phyloP scores from a whole-genome alignment of 1,140 invertebrate genomes.

The Cydia splendana region DNA sequence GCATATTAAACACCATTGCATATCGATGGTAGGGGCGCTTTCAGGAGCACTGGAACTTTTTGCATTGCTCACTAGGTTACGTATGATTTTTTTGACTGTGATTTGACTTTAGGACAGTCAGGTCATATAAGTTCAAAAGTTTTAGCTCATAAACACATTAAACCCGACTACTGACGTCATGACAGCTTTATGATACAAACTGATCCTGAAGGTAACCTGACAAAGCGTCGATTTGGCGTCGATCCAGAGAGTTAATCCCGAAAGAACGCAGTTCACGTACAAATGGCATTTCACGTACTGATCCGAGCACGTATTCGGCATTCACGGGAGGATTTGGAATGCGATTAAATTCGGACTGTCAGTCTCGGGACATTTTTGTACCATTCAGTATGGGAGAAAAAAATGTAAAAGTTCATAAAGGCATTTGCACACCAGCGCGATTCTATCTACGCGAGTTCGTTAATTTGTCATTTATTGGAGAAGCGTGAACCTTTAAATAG shows the following conservation, averaged over 20 bases:
- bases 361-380: neutral
- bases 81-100: too few species aligned
- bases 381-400: neutral
- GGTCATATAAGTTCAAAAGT: too few species aligned
- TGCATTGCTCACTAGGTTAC: too few species aligned
- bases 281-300: slow-evolving; percentile 8
- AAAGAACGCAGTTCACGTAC: slow-evolving; percentile 18
- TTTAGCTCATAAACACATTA: neutral
- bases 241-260: neutral
- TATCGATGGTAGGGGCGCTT: too few species aligned
- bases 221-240: slow-evolving; percentile 1
- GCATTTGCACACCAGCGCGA: too few species aligned
- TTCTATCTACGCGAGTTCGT: too few species aligned
- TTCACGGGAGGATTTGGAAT: slow-evolving; percentile 4
- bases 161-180: neutral
- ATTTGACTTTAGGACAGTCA: too few species aligned
- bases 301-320: neutral
- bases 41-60: too few species aligned
- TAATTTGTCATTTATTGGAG: too few species aligned
- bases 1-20: too few species aligned
- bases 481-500: too few species aligned
- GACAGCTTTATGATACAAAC: neutral
- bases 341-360: slow-evolving; percentile 6
- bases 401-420: too few species aligned
- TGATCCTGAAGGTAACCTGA: neutral